phyloP scores from a whole-genome alignment of 2,113 vertebrate species.

The Todiramphus saurophagus region DNA sequence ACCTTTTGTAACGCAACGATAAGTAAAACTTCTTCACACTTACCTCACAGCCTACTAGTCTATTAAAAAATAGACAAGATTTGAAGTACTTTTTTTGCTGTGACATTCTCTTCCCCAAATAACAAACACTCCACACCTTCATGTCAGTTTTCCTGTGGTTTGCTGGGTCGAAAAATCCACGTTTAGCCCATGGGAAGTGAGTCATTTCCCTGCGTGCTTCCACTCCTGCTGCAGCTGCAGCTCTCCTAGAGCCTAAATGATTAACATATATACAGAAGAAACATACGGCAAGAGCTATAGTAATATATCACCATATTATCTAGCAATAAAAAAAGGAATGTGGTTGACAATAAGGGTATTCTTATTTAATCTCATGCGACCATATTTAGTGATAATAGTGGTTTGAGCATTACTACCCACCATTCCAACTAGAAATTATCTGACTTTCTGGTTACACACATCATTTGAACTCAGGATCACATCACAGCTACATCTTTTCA shows the following conservation, averaged over 20 bases:
- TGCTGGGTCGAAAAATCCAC: slow-evolving; percentile 1
- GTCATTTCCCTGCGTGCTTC: neutral
- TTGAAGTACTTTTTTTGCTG: neutral
- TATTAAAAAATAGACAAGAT: neutral
- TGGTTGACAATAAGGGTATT: neutral
- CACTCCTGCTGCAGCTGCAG: slow-evolving; percentile 50
- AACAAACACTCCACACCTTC: slow-evolving; percentile 24
- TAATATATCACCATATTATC: neutral
- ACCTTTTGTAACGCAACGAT: neutral
- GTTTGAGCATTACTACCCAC: neutral
- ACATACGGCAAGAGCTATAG: neutral
- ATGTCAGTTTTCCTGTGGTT: neutral
- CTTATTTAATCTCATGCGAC: neutral
- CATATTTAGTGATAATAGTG: neutral
- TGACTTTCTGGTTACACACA: neutral
- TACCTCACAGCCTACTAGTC: neutral
- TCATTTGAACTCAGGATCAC: neutral
- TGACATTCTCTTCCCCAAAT: neutral
- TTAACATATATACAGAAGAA: neutral
- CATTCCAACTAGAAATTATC: neutral
- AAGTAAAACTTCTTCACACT: neutral
- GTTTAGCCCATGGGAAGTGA: slow-evolving; percentile 23
- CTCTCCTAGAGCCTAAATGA: neutral
- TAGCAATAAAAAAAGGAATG: neutral
- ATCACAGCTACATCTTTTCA: neutral